Evolutionary conservation across 2,888 invertebrate species (phyloP).

Genomic region (Blomia tropicalis): DNA sequence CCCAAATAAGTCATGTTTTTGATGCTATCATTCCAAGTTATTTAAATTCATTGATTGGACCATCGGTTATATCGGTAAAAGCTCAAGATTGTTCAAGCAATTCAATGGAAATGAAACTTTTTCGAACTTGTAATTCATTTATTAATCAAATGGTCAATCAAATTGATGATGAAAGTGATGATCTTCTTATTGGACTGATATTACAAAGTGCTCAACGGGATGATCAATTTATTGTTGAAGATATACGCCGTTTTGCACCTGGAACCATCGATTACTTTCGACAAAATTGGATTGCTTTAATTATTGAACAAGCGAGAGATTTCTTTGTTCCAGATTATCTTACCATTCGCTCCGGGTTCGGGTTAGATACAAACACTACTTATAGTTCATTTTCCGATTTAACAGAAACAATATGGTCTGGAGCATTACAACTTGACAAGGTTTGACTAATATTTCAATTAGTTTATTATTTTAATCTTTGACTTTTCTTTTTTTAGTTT

Average conservation of each 20-base stretch:
- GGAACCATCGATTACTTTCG: constrained; percentile 45
- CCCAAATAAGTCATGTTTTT: constrained; percentile 47
- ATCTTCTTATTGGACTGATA: constrained; percentile 44
- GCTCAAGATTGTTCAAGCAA: constrained; percentile 18
- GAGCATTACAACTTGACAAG: background rate
- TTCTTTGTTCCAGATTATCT: constrained; percentile 48
- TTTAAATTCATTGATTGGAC: constrained; percentile 45
- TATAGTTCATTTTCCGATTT: background rate
- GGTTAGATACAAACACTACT: constrained; percentile 32
- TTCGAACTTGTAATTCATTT: constrained; percentile 43
- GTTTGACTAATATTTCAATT: background rate
- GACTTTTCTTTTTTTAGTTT: background rate
- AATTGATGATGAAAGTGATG: constrained; percentile 33
- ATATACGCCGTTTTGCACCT: constrained; percentile 44
- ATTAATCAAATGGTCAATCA: constrained; percentile 37
- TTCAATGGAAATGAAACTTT: constrained; percentile 28
- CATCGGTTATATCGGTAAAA: constrained; percentile 39
- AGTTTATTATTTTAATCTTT: background rate
- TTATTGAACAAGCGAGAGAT: constrained; percentile 43
- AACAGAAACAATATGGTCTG: background rate
- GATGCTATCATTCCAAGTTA: constrained; percentile 47
- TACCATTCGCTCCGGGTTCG: constrained; percentile 41
- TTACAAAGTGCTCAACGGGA: constrained; percentile 43
- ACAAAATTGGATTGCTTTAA: constrained; percentile 45
- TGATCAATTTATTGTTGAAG: constrained; percentile 44